Conservation (phyloP, 2,113 vertebrate genomes). For the Ivindomyrus marchei region DNA sequence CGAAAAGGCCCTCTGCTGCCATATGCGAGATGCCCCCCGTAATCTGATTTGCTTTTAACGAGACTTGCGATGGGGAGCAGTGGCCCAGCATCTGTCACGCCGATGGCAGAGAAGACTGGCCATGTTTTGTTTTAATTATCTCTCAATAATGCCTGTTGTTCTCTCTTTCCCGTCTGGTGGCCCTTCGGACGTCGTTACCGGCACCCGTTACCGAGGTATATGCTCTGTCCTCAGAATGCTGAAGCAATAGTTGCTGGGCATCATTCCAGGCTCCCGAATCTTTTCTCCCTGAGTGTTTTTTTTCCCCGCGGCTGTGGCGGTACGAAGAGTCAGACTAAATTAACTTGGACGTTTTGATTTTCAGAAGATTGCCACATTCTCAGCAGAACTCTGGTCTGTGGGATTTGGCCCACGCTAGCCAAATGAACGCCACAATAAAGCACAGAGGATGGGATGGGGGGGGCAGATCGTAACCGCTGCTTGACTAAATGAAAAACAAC, state of each 20-base stretch:
- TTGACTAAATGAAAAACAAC: not conserved
- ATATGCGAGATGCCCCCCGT: slow-evolving; percentile 26
- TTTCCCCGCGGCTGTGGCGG: not conserved
- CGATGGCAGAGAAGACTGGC: not conserved
- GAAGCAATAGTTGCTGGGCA: not conserved
- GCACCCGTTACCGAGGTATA: not conserved
- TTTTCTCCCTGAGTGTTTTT: not conserved
- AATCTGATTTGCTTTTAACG: slow-evolving; percentile 32
- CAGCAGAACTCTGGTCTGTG: too few species aligned
- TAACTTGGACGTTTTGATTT: slow-evolving; percentile 1
- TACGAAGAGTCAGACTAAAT: not conserved
- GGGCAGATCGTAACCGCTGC: not conserved
- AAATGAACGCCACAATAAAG: not conserved
- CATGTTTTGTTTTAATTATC: not conserved
- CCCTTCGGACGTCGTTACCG: not conserved
- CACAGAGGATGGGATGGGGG: not conserved
- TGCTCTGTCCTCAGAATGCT: not conserved
- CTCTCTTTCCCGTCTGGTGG: not conserved
- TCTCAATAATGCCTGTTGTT: not conserved
- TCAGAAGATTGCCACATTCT: not conserved
- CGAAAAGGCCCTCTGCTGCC: slow-evolving; percentile 10
- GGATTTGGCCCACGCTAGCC: not conserved
- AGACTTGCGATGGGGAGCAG: not conserved
- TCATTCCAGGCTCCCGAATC: not conserved
- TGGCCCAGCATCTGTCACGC: slow-evolving; percentile 23